Base-by-base conservation (phyloP, 2,888 invertebrate genomes). In the Lithosia quadra region DNA sequence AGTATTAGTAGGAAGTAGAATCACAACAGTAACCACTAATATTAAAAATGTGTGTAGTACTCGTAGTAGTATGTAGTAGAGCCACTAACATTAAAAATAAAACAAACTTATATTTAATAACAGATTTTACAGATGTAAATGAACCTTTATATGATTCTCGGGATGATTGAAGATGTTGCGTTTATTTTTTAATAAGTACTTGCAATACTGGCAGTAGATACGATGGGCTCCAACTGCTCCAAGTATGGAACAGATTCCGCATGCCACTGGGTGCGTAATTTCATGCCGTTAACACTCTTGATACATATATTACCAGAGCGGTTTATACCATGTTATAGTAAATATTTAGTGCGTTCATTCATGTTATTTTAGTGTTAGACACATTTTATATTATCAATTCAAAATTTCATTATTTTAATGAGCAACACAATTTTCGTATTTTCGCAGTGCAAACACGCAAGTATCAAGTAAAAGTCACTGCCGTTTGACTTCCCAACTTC, bases 271-370 rank as follows among this genome's bases (percentile, higher is more conserved):
- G 78, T 84, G 75, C 76, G 76, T 87, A 86, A 86, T 86, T 84
- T 85, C 81, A 82, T 73, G 58, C 64, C 65, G 71, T 75, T 78
- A 69, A 73, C 74, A 77, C 61, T 63, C 67, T 77, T 85, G 89
- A 80, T 90, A 91, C 86, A 91, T 80, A 92, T 92, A 81, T 89
- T 79, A 74, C 65, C n/a, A 85, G 91, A 91, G 92, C 67, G 82
- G 91, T 71, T 81, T 10, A 11, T 24, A 57, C 56, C 36, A 15
- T 39, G 24, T 39, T 22, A 62, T 18, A 15, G 39, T 0, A 49
- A 24, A 10, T 49, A 10, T n/a, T 49, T n/a, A 21, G 43, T 62
- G 8, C n/a, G 22, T 62, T 49, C 11, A 10, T 18, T 43, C 18
- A 62, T 3, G n/a, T n/a, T n/a, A n/a, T 43, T n/a, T 28, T 28